These are phyloP conservation scores for Protula sp. DNA, from an alignment of 2,888 invertebrate genomes.

Conservation along the genomic window DNA sequence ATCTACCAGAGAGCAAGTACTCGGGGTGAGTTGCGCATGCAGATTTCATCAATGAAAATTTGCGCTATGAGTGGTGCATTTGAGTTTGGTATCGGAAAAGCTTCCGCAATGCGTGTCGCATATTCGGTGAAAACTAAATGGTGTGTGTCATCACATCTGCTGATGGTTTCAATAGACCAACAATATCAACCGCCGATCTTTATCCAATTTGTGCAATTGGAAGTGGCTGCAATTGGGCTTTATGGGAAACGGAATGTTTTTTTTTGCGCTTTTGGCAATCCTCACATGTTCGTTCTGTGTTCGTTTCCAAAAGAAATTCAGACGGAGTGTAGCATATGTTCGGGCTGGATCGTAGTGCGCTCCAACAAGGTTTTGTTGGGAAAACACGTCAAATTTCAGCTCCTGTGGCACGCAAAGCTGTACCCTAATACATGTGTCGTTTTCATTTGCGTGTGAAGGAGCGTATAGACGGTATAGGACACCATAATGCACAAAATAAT, in stretches of 20 bases:
- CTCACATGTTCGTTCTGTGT: not conserved
- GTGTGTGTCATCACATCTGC: not conserved
- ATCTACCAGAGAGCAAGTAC: not conserved
- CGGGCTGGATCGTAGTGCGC: not conserved
- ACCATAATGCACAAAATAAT: too few species aligned
- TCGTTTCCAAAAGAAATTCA: not conserved
- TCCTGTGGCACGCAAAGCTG: not conserved
- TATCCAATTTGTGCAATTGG: not conserved
- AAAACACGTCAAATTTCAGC: not conserved
- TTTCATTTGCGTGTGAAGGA: too few species aligned
- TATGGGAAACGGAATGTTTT: not conserved
- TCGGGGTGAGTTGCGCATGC: not conserved
- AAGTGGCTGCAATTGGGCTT: not conserved
- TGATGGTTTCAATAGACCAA: not conserved
- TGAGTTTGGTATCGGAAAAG: not conserved
- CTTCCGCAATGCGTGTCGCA: not conserved
- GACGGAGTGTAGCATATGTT: not conserved
- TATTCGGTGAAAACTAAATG: not conserved
- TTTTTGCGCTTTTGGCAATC: not conserved
- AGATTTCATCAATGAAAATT: not conserved
- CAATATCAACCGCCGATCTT: not conserved
- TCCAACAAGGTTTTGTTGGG: not conserved
- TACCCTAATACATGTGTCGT: too few species aligned
- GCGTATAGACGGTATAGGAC: too few species aligned
- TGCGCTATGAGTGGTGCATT: not conserved